phyloP scores from a whole-genome alignment of 2,888 invertebrate genomes.

The Augiades crinisus region DNA sequence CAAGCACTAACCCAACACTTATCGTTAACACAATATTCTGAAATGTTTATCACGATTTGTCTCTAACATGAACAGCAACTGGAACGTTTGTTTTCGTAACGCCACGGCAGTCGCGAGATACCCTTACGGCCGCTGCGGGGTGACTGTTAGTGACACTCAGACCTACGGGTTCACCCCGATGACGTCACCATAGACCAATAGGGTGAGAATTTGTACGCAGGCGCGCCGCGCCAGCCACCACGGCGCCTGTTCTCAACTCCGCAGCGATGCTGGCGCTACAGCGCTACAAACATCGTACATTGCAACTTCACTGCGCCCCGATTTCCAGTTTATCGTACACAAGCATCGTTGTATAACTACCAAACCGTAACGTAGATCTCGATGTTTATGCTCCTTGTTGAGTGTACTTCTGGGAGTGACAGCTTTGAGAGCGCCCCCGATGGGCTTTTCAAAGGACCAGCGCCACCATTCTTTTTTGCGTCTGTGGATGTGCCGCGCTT shows the following conservation, averaged over 20 bases:
- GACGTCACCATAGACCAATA: conserved; percentile 79
- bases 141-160: conserved; percentile 76
- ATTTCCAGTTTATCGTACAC: conserved; percentile 34
- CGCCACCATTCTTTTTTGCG: conserved; percentile 70
- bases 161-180: conserved; percentile 76
- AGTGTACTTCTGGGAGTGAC: conserved; percentile 73
- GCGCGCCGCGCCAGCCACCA: conserved; percentile 68
- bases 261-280: conserved; percentile 41
- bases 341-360: conserved; percentile 48
- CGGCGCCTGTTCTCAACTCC: conserved; percentile 62
- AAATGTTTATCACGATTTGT: conserved; percentile 35
- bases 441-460: conserved; percentile 76
- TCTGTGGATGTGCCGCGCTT: conserved; percentile 63
- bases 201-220: conserved; percentile 66
- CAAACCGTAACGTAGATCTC: conserved; percentile 41
- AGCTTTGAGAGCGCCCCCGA: conserved; percentile 73
- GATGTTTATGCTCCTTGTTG: conserved; percentile 57
- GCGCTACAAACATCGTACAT: conserved; percentile 48
- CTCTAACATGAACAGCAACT: conserved; percentile 35
- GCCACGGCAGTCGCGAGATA: conserved; percentile 49
- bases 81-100: conserved; percentile 63
- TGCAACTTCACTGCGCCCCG: conserved; percentile 51
- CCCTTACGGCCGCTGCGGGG: conserved; percentile 65
- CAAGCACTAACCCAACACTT: conserved; percentile 23
- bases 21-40: conserved; percentile 29